Percentiles rank a stretch among this genome's conserved stretches.
phyloP scores from a whole-genome alignment of 2,797 vertebrate species.

The Sebastes ruberrimus region DNA sequence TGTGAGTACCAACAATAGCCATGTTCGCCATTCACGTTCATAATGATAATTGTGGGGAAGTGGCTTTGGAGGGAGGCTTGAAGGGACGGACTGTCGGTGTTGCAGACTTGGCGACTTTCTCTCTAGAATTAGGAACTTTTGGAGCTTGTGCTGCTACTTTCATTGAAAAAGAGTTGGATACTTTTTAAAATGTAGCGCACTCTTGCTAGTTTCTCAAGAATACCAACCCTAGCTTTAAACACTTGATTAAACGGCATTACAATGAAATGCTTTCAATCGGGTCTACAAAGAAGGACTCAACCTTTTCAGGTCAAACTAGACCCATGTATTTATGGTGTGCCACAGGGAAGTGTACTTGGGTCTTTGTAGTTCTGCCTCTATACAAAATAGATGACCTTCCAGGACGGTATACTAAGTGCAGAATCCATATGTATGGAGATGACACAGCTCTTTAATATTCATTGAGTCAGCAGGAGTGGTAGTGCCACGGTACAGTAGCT shows the following conservation, averaged over 20 bases:
- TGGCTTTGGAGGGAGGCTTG: too few species aligned
- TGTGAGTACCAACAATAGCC: too few species aligned
- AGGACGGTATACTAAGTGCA: not conserved
- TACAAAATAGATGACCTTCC: slow-evolving; percentile 1
- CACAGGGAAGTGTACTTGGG: not conserved
- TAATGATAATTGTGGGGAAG: rapidly evolving
- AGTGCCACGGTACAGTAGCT: not conserved
- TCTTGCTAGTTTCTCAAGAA: too few species aligned
- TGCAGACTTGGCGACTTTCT: too few species aligned
- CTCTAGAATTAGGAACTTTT: too few species aligned
- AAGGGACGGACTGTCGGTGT: too few species aligned
- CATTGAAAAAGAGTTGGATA: too few species aligned
- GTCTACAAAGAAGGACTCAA: not conserved
- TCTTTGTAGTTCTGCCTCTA: not conserved
- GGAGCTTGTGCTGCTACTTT: too few species aligned
- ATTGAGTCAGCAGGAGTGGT: not conserved
- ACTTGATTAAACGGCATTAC: not conserved
- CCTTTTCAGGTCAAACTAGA: not conserved
- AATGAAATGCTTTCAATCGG: rapidly evolving
- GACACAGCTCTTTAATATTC: slow-evolving; percentile 3
- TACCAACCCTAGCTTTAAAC: not conserved
- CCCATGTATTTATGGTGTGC: not conserved
- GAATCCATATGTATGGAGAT: not conserved
- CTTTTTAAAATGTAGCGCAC: too few species aligned
- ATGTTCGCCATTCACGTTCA: too few species aligned